Evolutionary conservation across 53 echinoderm and acorn worm species (phyloP), one percentile per base, ranked within the genome.

Genomic region (Echinarachnius parma): DNA sequence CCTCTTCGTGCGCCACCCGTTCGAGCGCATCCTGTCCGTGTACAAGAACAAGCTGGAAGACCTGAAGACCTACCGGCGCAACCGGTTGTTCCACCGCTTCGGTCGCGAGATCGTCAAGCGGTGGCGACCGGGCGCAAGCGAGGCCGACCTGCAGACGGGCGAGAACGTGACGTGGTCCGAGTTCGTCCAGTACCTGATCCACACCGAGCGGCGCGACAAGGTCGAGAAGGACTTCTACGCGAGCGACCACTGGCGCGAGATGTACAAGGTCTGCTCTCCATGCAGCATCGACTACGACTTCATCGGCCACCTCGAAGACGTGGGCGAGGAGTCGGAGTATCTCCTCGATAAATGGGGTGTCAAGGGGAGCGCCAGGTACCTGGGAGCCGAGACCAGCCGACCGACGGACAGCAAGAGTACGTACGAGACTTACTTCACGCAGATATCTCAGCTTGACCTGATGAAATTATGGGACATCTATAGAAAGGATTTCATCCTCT

Each of bases 81-180:
- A 86, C 24, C 26, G 27, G 7, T 11, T 20, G 18, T 81, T 86
- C 59, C 86, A 86, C 28, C 30, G 28, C n/a, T 86, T 81, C 31
- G 86, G 81, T 4, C 81, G 70, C 10, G 61, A 86, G 44, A 86
- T 86, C 58, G 61, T 86, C 23, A 53, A 49, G n/a, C 66, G 61
- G 46, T 86, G 81, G 54, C 66, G 62, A 46, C 65, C 66, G 32
- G 48, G 77, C 9, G 62, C 86, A 3, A 61, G 69, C 15, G 21
- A 10, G 21, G 52, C 8, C 3, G 81, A 39, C 10, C 11, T 62
- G 24, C 10, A 52, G 46, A 81, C 80, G 4, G 92, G 92, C 26
- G 92, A 87, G 44, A 83, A 83, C 48, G 87, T 62, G 2, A 83
- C 92, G 0, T 91, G 92, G 92, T 26, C 71, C 4, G 92, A 91